A percentile compares a stretch with the other conserved stretches of the same genome.
Conservation (phyloP, 2,888 invertebrate species). For the Pterobdella sp. region DNA sequence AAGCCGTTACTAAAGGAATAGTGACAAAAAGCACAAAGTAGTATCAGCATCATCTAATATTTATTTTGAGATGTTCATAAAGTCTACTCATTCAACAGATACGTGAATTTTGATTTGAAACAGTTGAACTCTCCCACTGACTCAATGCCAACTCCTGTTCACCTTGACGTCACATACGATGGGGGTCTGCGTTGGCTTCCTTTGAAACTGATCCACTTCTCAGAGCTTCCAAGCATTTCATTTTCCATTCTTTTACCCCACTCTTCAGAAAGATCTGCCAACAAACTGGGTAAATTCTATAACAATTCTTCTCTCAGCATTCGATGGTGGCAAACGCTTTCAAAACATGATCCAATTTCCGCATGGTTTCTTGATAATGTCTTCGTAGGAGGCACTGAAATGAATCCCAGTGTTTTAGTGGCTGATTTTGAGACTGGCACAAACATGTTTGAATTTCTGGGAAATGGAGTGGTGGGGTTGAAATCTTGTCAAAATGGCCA, state of each 20-base stretch:
- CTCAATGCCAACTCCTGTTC: neutral
- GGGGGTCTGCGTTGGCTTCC: neutral
- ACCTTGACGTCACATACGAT: neutral
- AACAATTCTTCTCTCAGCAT: neutral
- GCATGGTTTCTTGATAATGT: neutral
- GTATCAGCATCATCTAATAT: neutral
- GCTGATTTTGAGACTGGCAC: neutral
- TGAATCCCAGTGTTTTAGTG: neutral
- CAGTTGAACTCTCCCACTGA: neutral
- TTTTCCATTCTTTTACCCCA: neutral
- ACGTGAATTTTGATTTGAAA: neutral
- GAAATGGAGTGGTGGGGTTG: neutral
- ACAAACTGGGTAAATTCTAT: no score
- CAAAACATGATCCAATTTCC: no score
- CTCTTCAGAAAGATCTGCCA: no score
- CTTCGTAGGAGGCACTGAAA: neutral
- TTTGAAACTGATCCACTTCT: neutral
- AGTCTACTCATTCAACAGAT: neutral
- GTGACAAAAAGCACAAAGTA: neutral
- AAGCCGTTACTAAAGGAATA: neutral
- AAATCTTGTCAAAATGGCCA: neutral
- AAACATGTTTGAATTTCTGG: neutral
- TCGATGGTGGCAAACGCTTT: conserved; percentile 4
- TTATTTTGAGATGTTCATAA: neutral
- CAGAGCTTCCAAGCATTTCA: neutral